Conservation (phyloP, 2,113 vertebrate species). For the Clarias batrachus region DNA sequence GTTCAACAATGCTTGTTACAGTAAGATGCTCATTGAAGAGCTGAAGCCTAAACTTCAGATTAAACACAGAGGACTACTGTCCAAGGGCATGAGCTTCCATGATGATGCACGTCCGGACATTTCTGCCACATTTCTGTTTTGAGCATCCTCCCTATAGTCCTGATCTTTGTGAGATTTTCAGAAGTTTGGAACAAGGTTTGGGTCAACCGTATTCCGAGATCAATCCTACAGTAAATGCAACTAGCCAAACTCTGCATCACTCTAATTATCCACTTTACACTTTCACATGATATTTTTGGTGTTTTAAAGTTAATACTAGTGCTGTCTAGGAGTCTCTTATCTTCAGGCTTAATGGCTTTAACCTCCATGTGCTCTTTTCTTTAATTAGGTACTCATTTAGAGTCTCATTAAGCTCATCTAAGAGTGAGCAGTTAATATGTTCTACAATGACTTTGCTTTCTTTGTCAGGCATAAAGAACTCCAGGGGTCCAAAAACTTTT, state of each 20-base stretch:
- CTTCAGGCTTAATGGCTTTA: not conserved
- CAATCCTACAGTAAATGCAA: not conserved
- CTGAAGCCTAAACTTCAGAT: too few species aligned
- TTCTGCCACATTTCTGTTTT: too few species aligned
- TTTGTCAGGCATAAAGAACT: not conserved
- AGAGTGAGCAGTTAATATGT: not conserved
- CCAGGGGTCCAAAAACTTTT: not conserved
- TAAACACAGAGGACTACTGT: too few species aligned
- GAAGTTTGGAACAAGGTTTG: too few species aligned
- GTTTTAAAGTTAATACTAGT: not conserved
- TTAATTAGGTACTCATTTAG: not conserved
- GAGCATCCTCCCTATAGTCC: too few species aligned
- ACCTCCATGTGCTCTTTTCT: not conserved
- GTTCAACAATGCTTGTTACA: too few species aligned
- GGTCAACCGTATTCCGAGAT: not conserved
- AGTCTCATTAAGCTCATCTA: not conserved
- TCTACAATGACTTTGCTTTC: not conserved
- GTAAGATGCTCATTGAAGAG: too few species aligned
- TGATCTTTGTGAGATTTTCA: too few species aligned
- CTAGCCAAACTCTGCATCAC: not conserved
- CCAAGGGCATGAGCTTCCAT: too few species aligned
- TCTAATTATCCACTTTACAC: not conserved
- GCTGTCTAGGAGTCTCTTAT: not conserved
- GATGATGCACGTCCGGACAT: too few species aligned
- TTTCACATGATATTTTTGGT: not conserved